Conservation (phyloP, 1,140 invertebrate genomes). For the Stratiolaelaps scimitus region DNA sequence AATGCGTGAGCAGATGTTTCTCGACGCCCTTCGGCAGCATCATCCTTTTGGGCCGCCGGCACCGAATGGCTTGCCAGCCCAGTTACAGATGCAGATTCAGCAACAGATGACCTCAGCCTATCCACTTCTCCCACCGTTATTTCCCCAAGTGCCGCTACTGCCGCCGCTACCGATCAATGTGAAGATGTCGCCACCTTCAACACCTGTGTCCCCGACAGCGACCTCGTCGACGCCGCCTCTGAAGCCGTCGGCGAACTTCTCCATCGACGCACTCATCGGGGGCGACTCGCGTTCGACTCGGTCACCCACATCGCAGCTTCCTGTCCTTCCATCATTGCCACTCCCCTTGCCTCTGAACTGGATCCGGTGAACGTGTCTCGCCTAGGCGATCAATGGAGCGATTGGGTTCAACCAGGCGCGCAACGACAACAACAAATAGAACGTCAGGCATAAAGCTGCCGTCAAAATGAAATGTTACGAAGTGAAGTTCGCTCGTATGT, state of each 20-base stretch:
- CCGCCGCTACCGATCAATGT: constrained; percentile 41
- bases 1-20: constrained; percentile 20
- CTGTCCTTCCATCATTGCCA: not conserved
- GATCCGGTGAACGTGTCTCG: not conserved
- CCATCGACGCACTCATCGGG: constrained; percentile 37
- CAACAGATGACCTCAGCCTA: not conserved
- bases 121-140: not conserved
- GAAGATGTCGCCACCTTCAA: constrained; percentile 39
- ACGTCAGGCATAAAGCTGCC: too few relatives aligned
- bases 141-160: constrained; percentile 34
- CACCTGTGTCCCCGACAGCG: constrained; percentile 29
- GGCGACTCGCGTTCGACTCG: constrained; percentile 31
- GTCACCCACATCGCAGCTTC: not conserved
- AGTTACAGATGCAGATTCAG: too few relatives aligned
- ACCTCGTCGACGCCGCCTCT: constrained; percentile 35
- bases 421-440: too few relatives aligned
- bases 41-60: constrained; percentile 44
- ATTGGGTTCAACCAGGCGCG: too few relatives aligned
- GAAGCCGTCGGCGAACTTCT: constrained; percentile 34
- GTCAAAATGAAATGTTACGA: too few relatives aligned
- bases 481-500: too few relatives aligned
- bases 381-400: too few relatives aligned
- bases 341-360: constrained; percentile 6
- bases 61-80: constrained; percentile 30
- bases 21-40: constrained; percentile 38